Conservation (phyloP, 2,888 invertebrate genomes). For the Drosophila meridionalis region DNA sequence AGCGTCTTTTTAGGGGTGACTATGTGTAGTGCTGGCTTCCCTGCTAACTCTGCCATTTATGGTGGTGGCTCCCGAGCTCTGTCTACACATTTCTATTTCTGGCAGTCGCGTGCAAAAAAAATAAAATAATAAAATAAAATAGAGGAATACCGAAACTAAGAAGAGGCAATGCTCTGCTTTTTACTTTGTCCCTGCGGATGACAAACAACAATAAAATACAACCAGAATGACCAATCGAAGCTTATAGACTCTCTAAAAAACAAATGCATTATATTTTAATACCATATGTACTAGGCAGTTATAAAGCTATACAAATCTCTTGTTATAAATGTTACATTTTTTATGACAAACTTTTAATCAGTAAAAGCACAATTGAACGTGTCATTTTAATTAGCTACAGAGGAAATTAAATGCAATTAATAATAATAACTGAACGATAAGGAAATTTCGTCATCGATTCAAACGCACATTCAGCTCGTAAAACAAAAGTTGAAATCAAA, state of each 20-base stretch:
- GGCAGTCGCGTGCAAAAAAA: constrained; percentile 53
- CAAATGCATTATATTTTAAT: neutral
- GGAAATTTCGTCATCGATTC: neutral
- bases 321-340: neutral
- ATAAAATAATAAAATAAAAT: constrained; percentile 27
- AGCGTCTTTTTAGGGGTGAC: constrained; percentile 60
- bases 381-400: neutral
- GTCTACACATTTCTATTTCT: constrained; percentile 49
- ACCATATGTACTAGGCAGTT: neutral
- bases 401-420: no score
- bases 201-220: constrained; percentile 53
- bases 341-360: neutral
- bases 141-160: constrained; percentile 4
- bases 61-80: constrained; percentile 48
- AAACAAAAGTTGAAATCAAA: neutral
- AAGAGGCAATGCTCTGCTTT: constrained; percentile 37
- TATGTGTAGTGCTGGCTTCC: constrained; percentile 26
- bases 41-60: constrained; percentile 13
- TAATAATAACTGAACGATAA: neutral
- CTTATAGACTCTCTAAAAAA: neutral
- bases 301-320: neutral
- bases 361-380: neutral
- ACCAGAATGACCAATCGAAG: no score
- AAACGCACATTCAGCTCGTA: neutral
- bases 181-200: constrained; percentile 46